A percentile compares a stretch with the other conserved stretches of the same genome.
Evolutionary conservation across 2,888 invertebrate genomes (phyloP).

Genomic region (Nebria brevicollis): DNA sequence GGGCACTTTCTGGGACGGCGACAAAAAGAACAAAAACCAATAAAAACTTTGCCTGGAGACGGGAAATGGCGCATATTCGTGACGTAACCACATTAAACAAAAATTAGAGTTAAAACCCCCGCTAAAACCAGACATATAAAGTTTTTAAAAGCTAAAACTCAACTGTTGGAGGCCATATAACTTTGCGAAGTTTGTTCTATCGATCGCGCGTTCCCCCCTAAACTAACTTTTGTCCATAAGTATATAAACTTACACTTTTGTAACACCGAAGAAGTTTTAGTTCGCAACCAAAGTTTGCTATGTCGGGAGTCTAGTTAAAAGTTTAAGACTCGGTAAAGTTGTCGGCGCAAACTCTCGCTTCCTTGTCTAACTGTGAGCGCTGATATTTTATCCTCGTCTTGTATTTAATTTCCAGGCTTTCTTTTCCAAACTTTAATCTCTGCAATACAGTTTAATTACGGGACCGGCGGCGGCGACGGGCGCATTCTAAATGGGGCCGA

Average conservation of each 20-base stretch:
- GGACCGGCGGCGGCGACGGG: neutral
- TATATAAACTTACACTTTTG: constrained; percentile 65
- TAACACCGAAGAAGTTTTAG: constrained; percentile 61
- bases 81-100: constrained; percentile 46
- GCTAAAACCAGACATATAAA: constrained; percentile 47
- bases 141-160: constrained; percentile 49
- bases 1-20: constrained; percentile 21
- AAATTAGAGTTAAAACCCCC: constrained; percentile 46
- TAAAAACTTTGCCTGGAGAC: constrained; percentile 35
- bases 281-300: constrained; percentile 60
- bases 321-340: constrained; percentile 54
- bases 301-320: constrained; percentile 61
- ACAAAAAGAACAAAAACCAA: constrained; percentile 41
- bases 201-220: constrained; percentile 54
- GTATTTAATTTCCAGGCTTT: constrained; percentile 55
- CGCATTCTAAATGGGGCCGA: neutral
- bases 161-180: constrained; percentile 51
- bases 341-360: constrained; percentile 40
- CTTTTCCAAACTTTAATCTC: constrained; percentile 57
- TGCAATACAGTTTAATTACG: constrained; percentile 46
- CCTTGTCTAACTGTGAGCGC: constrained; percentile 25
- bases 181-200: constrained; percentile 52
- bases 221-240: constrained; percentile 64
- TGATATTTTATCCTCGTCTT: constrained; percentile 52
- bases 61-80: constrained; percentile 46